Evolutionary conservation across 2,797 vertebrate genomes (phyloP).

Genomic region (Danionella dracula): DNA sequence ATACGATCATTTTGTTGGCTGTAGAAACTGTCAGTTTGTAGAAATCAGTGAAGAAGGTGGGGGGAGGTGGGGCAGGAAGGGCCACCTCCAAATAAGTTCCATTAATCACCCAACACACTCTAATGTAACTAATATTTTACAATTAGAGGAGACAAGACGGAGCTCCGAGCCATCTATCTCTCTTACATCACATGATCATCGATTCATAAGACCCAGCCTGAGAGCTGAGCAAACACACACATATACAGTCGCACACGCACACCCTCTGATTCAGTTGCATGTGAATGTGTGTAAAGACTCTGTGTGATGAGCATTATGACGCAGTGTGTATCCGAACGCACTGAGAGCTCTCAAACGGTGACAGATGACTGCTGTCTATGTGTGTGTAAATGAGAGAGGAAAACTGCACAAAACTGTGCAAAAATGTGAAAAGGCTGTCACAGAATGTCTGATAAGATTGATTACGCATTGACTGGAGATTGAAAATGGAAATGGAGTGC

Average conservation of each 20-base stretch:
- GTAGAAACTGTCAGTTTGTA: constrained; percentile 94
- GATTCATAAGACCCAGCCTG: constrained; percentile 97
- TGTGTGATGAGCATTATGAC: constrained; percentile 42
- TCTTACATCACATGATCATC: constrained; percentile 99
- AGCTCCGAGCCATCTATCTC: constrained; percentile 99
- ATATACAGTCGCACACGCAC: constrained; percentile 66
- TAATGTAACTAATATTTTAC: constrained; percentile 99
- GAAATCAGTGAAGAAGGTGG: constrained; percentile 84
- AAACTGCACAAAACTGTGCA: constrained; percentile 22
- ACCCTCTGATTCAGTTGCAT: constrained; percentile 66
- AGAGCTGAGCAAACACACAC: constrained; percentile 74
- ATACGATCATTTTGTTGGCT: constrained; percentile 91
- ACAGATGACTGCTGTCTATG: constrained; percentile 38
- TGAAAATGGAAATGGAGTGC: constrained; percentile 37
- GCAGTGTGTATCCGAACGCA: constrained; percentile 28
- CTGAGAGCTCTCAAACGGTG: constrained; percentile 34
- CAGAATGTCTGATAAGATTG: constrained; percentile 32
- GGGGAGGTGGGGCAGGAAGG: constrained; percentile 76
- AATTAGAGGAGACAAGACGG: constrained; percentile 99
- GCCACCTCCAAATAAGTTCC: constrained; percentile 99
- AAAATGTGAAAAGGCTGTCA: constrained; percentile 26
- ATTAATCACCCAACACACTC: constrained; percentile 99
- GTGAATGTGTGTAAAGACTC: constrained; percentile 8
- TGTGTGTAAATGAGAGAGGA: constrained; percentile 33
- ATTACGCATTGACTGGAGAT: constrained; percentile 41